Evolutionary conservation across 1,140 invertebrate genomes (phyloP).

Genomic region (Cyclargus thomasi): DNA sequence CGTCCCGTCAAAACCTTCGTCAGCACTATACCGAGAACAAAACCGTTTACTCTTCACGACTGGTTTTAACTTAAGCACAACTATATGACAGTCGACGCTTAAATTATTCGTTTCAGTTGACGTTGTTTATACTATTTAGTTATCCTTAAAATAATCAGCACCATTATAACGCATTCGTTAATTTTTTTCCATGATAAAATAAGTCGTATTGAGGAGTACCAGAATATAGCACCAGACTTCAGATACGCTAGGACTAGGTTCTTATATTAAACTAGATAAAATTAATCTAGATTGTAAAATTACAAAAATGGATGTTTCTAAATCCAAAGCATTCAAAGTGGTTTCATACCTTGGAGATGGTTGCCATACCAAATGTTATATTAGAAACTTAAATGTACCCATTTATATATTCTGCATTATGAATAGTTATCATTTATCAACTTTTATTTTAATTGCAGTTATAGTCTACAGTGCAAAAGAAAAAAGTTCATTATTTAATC

Average conservation of each 20-base stretch:
- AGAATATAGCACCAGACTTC: neutral
- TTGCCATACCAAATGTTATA: neutral
- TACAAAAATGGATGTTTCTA: neutral
- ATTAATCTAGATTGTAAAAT: neutral
- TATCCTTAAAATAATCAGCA: neutral
- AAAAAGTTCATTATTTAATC: neutral
- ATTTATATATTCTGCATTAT: neutral
- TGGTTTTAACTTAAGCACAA: neutral
- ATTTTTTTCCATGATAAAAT: neutral
- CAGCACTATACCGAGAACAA: conserved; percentile 84
- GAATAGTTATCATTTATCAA: neutral
- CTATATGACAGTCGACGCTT: neutral
- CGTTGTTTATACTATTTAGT: neutral
- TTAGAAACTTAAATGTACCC: neutral
- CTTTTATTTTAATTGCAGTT: conserved; percentile 8
- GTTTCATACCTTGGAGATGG: neutral
- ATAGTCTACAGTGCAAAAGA: conserved; percentile 10
- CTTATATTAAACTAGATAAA: neutral
- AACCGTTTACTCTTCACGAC: conserved; percentile 22
- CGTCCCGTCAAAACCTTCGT: conserved; percentile 98
- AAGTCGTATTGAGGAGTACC: neutral
- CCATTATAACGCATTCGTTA: neutral
- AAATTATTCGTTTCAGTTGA: neutral
- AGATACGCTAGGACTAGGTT: neutral
- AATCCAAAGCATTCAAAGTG: neutral